Evolutionary conservation across 2,888 invertebrate species (phyloP).

Genomic region (Stomorhina lunata): DNA sequence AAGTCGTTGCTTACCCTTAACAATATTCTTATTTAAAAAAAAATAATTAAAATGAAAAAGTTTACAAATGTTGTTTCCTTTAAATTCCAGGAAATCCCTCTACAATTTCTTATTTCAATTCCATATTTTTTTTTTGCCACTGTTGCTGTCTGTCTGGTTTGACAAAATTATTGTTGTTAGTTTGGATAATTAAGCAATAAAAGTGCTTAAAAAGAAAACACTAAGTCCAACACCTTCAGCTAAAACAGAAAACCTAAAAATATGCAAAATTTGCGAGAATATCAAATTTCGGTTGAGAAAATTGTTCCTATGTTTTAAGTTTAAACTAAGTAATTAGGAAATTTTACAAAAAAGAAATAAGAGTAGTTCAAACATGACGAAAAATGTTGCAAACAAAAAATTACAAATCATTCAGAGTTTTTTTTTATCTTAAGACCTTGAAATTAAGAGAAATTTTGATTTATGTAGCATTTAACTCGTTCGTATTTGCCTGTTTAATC

Average conservation of each 20-base stretch:
- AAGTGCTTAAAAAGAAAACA: slow-evolving; percentile 49
- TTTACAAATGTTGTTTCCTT: slow-evolving; percentile 47
- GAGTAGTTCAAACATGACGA: too few relatives aligned
- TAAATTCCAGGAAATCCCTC: slow-evolving; percentile 62
- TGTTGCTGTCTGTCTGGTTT: slow-evolving; percentile 51
- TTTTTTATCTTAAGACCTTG: too few relatives aligned
- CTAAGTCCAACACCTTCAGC: slow-evolving; percentile 27
- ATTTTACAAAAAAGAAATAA: too few relatives aligned
- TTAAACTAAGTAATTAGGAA: background rate
- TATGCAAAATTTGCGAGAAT: slow-evolving; percentile 38
- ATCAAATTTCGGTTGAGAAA: slow-evolving; percentile 43
- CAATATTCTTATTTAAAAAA: background rate
- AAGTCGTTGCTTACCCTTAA: background rate
- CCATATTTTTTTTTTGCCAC: background rate
- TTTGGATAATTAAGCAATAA: slow-evolving; percentile 40
- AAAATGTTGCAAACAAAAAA: too few relatives aligned
- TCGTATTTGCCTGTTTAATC: too few relatives aligned
- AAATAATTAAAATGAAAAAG: slow-evolving; percentile 37
- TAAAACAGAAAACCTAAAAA: background rate
- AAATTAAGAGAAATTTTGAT: too few relatives aligned
- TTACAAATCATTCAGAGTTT: too few relatives aligned
- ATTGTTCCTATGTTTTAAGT: background rate
- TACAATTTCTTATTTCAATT: slow-evolving; percentile 12
- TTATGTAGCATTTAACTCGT: too few relatives aligned
- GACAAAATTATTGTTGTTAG: background rate